Evolutionary conservation across 1,140 invertebrate genomes (phyloP).

Genomic region (Penaeus japonicus): DNA sequence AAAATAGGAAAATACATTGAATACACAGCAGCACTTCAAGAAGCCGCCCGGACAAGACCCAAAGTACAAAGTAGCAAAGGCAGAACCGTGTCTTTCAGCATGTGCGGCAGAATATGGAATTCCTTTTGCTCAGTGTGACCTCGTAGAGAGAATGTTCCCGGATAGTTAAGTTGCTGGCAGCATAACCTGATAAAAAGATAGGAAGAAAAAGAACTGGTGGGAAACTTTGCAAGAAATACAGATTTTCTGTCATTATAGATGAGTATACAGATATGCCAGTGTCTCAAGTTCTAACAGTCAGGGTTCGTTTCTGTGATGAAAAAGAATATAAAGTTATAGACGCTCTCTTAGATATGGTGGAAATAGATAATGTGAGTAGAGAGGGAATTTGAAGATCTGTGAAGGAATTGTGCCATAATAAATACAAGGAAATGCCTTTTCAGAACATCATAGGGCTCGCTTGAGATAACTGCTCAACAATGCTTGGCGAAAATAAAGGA

Average conservation of each 20-base stretch:
- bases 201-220: neutral
- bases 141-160: neutral
- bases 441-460: neutral
- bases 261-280: slow-evolving; percentile 40
- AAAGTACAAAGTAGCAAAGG: slow-evolving; percentile 17
- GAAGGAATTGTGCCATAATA: slow-evolving; percentile 8
- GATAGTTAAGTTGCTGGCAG: neutral
- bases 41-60: neutral
- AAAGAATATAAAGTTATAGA: neutral
- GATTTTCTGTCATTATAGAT: slow-evolving; percentile 33
- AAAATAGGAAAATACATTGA: neutral
- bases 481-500: slow-evolving; percentile 9
- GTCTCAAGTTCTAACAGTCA: slow-evolving; percentile 23
- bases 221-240: neutral
- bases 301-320: slow-evolving; percentile 9
- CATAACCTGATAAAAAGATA: neutral
- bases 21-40: neutral
- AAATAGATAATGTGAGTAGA: neutral
- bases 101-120: slow-evolving; percentile 16
- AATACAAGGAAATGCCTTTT: neutral
- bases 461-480: neutral
- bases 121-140: slow-evolving; percentile 21
- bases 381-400: neutral
- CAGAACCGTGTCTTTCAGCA: slow-evolving; percentile 9
- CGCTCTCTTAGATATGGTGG: slow-evolving; percentile 9